Evolutionary conservation across 2,113 vertebrate species (phyloP), one percentile per base, ranked within the genome.

Genomic region (Terrapene triunguis): DNA sequence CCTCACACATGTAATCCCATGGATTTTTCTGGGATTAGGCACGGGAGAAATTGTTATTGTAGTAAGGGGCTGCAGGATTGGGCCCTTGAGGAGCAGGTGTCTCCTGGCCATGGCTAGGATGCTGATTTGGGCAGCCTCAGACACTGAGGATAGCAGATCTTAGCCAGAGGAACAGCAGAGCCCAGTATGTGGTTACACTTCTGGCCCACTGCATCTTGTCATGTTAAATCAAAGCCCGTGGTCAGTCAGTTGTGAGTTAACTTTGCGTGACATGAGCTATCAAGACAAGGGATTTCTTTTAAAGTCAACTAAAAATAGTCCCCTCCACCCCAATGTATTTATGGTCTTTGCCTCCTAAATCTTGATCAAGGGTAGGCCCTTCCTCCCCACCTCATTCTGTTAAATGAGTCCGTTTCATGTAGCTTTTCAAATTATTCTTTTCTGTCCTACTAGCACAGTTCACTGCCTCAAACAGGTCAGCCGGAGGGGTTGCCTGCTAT

Each of bases 211-310:
- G 0, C 85, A 88, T 92, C 90, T 93, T 94, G 83, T 76, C 65
- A 35, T 85, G 76, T 81, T 89, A 95, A 93, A 89, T 96, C 89
- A 84, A 78, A 95, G 90, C 24, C n/a, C 80, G n/a, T 54, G 96
- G 94, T 94, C 78, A 88, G 22, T 78, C 89, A 82, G 21, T 88
- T 84, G n/a, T 35, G 79, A 89, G 95, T 90, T 86, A 94, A 89
- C 80, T 93, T 5, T 90, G 42, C 51, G 76, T 91, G 76, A 90
- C 89, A 80, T 38, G 32, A 94, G 89, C n/a, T 83, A 85, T 59
- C 83, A 72, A 74, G 69, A 80, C 50, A 90, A 89, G 57, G 9
- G 32, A 13, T 84, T 90, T 93, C 4, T 93, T 96, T 69, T 82
- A 82, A 85, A 76, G 62, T 35, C 89, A 21, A 29, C 42, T 93